Conservation (phyloP, 2,113 vertebrate species). For the Takifugu bimaculatus region DNA sequence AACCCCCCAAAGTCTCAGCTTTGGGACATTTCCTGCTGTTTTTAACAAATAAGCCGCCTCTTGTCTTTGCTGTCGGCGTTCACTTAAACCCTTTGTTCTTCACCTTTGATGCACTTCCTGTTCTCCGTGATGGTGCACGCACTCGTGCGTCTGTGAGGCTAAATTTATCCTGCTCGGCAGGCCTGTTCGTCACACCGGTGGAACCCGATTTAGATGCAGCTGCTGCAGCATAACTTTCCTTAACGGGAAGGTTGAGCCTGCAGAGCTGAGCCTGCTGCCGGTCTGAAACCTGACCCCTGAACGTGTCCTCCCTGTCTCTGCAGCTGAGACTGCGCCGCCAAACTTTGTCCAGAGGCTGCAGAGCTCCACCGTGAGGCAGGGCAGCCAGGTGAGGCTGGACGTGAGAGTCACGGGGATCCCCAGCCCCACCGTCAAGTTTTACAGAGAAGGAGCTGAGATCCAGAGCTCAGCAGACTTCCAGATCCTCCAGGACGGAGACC, state of each 20-base stretch:
- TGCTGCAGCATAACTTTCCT: conserved; percentile 40
- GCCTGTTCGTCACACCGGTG: conserved; percentile 29
- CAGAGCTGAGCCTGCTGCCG: neutral
- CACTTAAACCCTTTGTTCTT: too few species aligned
- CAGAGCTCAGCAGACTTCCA: conserved; percentile 96
- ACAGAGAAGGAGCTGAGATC: conserved; percentile 97
- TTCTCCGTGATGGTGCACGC: too few species aligned
- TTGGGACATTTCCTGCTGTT: too few species aligned
- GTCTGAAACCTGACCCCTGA: neutral
- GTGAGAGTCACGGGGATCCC: conserved; percentile 95
- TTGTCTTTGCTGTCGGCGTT: too few species aligned
- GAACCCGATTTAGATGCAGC: conserved; percentile 46
- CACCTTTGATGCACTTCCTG: too few species aligned
- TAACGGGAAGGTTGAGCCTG: conserved; percentile 11
- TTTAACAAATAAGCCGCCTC: too few species aligned
- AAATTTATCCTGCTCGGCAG: conserved; percentile 6
- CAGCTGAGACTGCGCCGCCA: conserved; percentile 91
- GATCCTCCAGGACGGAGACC: conserved; percentile 91
- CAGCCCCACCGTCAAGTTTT: conserved; percentile 96
- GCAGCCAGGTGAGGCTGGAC: conserved; percentile 92
- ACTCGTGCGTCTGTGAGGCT: neutral
- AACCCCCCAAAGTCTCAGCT: too few species aligned
- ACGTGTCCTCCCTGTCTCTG: neutral
- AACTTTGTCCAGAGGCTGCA: conserved; percentile 94
- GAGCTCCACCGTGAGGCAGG: conserved; percentile 89